phyloP scores from a whole-genome alignment of 2,113 vertebrate genomes.

The Nycticryphes semicollaris region DNA sequence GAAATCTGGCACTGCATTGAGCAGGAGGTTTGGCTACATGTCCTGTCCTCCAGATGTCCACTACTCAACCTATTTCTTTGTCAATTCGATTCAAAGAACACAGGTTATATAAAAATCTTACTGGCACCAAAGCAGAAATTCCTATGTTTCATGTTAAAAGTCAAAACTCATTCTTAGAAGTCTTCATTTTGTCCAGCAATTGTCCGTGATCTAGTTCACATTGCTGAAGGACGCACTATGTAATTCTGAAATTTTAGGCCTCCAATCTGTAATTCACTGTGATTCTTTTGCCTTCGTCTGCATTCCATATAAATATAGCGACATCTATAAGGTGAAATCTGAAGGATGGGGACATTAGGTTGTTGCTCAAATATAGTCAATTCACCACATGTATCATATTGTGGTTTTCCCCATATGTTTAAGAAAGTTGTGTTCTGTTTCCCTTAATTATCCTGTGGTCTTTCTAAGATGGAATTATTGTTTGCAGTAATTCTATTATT shows the following conservation, averaged over 20 bases:
- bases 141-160: not conserved
- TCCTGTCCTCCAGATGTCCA: not conserved
- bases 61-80: not conserved
- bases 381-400: not conserved
- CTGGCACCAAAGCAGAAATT: not conserved
- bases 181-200: not conserved
- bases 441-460: not conserved
- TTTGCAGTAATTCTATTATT: constrained; percentile 6
- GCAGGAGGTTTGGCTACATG: not conserved
- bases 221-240: not conserved
- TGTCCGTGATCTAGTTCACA: not conserved
- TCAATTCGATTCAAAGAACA: not conserved
- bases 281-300: not conserved
- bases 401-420: not conserved
- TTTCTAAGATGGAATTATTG: not conserved
- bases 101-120: not conserved
- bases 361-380: not conserved
- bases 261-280: not conserved
- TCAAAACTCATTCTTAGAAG: not conserved
- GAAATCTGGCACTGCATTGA: not conserved
- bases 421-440: not conserved
- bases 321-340: not conserved
- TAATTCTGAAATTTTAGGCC: not conserved
- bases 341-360: not conserved
- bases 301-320: not conserved